Evolutionary conservation across 2,113 vertebrate genomes (phyloP).

Genomic region (Eublepharis macularius): DNA sequence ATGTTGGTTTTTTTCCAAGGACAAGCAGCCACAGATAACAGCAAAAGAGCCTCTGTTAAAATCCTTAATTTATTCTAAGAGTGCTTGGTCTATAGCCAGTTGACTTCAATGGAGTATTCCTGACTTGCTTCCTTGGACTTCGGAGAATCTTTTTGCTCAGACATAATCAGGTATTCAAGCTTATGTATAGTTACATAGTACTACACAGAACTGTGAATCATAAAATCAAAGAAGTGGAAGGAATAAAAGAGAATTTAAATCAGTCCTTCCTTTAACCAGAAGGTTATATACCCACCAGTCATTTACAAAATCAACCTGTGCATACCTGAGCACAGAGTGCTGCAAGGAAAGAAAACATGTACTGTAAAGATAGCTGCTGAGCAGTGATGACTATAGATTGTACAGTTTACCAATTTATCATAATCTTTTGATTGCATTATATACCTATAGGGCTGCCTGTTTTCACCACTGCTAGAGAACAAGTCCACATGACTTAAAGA

Average conservation of each 20-base stretch:
- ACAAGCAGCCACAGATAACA: constrained; percentile 31
- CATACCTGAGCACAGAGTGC: not conserved
- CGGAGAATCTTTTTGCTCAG: not conserved
- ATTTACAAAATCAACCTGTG: not conserved
- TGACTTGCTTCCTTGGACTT: constrained; percentile 4
- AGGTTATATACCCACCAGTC: not conserved
- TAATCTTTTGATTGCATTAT: not conserved
- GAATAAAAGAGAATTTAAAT: not conserved
- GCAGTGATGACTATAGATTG: not conserved
- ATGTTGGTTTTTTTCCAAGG: constrained; percentile 26
- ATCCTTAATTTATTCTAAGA: constrained; percentile 32
- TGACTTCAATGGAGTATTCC: constrained; percentile 25
- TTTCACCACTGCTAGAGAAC: not conserved
- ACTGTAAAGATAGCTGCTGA: not conserved
- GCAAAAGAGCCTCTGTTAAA: constrained; percentile 34
- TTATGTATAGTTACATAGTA: not conserved
- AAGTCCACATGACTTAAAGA: not conserved
- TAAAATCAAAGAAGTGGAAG: not conserved
- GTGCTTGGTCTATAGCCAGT: constrained; percentile 3
- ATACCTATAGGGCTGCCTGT: not conserved
- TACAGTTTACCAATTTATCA: not conserved
- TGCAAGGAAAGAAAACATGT: not conserved
- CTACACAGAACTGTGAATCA: not conserved
- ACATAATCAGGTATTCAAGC: not conserved
- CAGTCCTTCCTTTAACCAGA: not conserved